Conservation (phyloP, 30 jellyfish, hydroid and myxozoan genomes). For the Aurelia coerulea region DNA sequence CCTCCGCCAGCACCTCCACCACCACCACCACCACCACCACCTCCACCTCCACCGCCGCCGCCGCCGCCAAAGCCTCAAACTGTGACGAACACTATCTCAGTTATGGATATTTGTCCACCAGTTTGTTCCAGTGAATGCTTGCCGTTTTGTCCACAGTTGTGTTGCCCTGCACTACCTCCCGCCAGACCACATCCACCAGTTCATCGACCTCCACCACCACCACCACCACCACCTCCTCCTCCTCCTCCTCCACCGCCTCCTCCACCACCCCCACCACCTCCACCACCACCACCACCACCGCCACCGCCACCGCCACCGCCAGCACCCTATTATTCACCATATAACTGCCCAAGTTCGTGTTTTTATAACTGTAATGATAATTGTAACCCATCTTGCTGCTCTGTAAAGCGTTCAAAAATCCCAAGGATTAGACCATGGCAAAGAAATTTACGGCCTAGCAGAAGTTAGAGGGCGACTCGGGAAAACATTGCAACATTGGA, state of each 20-base stretch:
- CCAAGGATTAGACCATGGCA: not conserved
- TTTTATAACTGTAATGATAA: conserved; percentile 33
- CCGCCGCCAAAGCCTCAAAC: conserved; percentile 54
- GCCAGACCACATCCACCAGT: conserved; percentile 49
- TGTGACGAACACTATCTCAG: conserved; percentile 60
- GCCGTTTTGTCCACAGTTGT: conserved; percentile 76
- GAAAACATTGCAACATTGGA: no score
- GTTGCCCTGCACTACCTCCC: conserved; percentile 68
- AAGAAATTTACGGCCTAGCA: no score
- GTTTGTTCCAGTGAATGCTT: conserved; percentile 61
- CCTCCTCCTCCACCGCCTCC: conserved; percentile 90
- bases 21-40: conserved; percentile 75
- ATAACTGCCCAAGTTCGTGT: conserved; percentile 57
- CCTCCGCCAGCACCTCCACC: conserved; percentile 84
- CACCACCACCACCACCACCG: conserved; percentile 86
- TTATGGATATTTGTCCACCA: conserved; percentile 79
- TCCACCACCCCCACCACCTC: conserved; percentile 85
- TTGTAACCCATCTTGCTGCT: conserved; percentile 78
- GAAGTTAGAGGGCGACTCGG: no score
- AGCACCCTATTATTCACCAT: conserved; percentile 37
- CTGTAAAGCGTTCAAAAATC: conserved; percentile 49
- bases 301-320: conserved; percentile 74
- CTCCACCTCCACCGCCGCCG: conserved; percentile 64
- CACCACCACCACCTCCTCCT: conserved; percentile 81
- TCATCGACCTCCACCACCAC: conserved; percentile 82